These are phyloP conservation scores for Phenacoccus solenopsis DNA, from an alignment of 1,140 invertebrate species.

Conservation along the genomic window DNA sequence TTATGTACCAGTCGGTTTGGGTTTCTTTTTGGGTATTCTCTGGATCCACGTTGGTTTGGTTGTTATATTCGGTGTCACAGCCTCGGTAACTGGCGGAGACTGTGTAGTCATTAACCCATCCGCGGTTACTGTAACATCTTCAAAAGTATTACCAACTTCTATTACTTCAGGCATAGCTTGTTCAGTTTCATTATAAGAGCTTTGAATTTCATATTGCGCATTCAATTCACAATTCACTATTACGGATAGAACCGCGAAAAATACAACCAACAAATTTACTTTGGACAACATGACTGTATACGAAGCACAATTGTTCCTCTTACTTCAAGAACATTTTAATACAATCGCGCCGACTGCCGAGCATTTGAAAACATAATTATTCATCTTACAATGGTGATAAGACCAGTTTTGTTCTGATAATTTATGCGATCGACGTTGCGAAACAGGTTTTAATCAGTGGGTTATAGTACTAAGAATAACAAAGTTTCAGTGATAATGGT, in stretches of 20 bases:
- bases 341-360: background rate
- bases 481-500: background rate
- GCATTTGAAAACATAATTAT: background rate
- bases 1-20: background rate
- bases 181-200: background rate
- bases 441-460: constrained; percentile 8
- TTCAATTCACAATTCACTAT: background rate
- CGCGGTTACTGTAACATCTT: background rate
- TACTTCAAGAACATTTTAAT: background rate
- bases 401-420: background rate
- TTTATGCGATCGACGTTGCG: background rate
- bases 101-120: background rate
- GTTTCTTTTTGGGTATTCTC: constrained; percentile 8
- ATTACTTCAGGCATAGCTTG: background rate
- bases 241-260: background rate
- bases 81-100: background rate
- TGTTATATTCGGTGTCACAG: background rate
- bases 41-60: constrained; percentile 5
- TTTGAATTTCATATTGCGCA: background rate
- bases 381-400: constrained; percentile 5
- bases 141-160: background rate
- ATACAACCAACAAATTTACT: background rate
- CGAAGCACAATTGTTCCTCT: background rate
- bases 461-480: background rate
- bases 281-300: background rate